These are phyloP conservation scores for Dryas iulia DNA, from an alignment of 1,140 invertebrate genomes.

Conservation along the genomic window DNA sequence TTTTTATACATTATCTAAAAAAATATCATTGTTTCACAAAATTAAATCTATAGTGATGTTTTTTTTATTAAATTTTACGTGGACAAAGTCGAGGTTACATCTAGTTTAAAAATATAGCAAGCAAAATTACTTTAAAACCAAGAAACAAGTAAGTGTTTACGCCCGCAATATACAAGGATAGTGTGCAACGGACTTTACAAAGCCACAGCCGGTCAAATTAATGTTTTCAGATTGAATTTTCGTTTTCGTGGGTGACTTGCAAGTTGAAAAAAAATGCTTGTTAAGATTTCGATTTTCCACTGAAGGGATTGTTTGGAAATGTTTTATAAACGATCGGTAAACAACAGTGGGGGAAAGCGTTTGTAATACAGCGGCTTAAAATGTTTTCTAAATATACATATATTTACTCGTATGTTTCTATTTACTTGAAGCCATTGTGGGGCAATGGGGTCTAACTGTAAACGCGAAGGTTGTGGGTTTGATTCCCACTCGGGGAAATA, in stretches of 20 bases:
- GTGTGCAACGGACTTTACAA: slow-evolving; percentile 8
- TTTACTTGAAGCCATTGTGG: background rate
- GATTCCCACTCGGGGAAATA: too few relatives aligned
- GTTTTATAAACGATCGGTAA: background rate
- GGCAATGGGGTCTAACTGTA: too few relatives aligned
- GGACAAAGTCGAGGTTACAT: too few relatives aligned
- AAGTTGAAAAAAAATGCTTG: slow-evolving; percentile 20
- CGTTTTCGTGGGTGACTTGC: slow-evolving; percentile 21
- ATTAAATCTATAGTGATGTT: too few relatives aligned
- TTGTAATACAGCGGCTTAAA: background rate
- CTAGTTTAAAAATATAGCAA: too few relatives aligned
- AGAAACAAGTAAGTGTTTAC: background rate
- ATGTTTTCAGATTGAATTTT: slow-evolving; percentile 22
- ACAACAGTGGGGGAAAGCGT: slow-evolving; percentile 1
- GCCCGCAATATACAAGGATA: background rate
- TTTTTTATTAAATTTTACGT: too few relatives aligned
- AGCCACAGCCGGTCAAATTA: slow-evolving; percentile 19
- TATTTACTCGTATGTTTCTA: background rate
- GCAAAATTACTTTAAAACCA: background rate
- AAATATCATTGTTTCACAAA: too few relatives aligned
- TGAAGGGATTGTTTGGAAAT: background rate
- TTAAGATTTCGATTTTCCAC: slow-evolving; percentile 16
- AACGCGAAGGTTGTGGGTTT: too few relatives aligned
- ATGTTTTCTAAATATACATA: background rate
- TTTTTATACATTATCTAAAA: too few relatives aligned